These are phyloP conservation scores for Blomia tropicalis DNA, from an alignment of 2,888 invertebrate species.

Conservation along the genomic window DNA sequence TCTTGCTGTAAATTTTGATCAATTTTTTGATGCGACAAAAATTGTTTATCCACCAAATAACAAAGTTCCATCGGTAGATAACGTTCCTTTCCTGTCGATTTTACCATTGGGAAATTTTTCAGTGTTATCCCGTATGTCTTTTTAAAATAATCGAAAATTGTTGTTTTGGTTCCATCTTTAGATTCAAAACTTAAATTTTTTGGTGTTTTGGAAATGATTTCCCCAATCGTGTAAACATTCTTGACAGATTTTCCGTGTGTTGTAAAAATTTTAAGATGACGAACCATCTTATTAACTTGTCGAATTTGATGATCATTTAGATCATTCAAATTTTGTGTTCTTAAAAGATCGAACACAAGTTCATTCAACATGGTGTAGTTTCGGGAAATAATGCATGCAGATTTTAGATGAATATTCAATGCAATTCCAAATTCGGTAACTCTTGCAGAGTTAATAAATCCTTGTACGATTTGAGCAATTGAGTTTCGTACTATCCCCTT, in stretches of 20 bases:
- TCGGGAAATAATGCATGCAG: not conserved
- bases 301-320: not conserved
- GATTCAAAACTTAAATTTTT: not conserved
- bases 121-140: not conserved
- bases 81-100: not conserved
- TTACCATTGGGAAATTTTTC: not conserved
- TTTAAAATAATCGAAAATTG: not conserved
- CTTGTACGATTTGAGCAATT: not conserved
- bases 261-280: not conserved
- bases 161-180: not conserved
- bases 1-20: not conserved
- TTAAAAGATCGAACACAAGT: not conserved
- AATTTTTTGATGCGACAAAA: not conserved
- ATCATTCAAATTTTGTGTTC: not conserved
- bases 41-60: not conserved
- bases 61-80: not conserved
- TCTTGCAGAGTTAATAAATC: not conserved
- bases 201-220: not conserved
- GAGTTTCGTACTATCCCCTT: too few relatives aligned
- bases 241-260: not conserved
- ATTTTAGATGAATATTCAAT: not conserved
- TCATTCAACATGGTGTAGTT: not conserved
- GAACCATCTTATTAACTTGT: not conserved
- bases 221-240: not conserved
- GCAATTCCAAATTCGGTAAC: not conserved